phyloP scores from a whole-genome alignment of 1,140 invertebrate species.

The Drosophila tristis region DNA sequence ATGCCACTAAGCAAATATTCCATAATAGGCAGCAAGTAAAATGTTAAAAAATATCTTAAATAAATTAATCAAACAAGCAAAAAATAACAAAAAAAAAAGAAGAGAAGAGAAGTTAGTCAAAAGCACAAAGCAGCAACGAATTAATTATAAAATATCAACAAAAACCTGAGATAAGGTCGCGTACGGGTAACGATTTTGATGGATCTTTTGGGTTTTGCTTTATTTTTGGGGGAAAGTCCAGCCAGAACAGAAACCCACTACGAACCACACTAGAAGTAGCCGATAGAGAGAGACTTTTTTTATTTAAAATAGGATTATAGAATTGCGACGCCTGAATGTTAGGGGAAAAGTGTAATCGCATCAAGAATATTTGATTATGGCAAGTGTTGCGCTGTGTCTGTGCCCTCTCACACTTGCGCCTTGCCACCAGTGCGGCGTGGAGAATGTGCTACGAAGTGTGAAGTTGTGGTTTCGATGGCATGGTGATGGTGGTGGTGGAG shows the following conservation, averaged over 20 bases:
- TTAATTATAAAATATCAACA: conserved; percentile 72
- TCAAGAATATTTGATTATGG: conserved; percentile 64
- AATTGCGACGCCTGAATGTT: background rate
- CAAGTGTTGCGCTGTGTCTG: background rate
- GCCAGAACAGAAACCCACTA: background rate
- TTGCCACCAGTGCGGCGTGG: conserved; percentile 13
- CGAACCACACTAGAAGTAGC: background rate
- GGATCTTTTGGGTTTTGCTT: conserved; percentile 22
- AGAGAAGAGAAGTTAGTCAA: background rate
- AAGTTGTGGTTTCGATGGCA: conserved; percentile 29
- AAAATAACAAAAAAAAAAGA: background rate
- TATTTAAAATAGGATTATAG: conserved; percentile 18
- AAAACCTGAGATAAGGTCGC: conserved; percentile 51
- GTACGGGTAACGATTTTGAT: conserved; percentile 19
- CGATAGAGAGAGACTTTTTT: conserved; percentile 25
- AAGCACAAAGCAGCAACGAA: conserved; percentile 48
- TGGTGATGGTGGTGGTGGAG: conserved; percentile 24
- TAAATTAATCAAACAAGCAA: background rate
- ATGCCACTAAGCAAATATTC: too few species aligned
- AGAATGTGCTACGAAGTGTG: conserved; percentile 49
- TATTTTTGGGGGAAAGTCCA: conserved; percentile 29
- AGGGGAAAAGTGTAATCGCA: conserved; percentile 48
- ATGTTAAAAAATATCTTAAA: too few species aligned
- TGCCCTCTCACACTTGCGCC: background rate
- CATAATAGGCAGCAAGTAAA: too few species aligned